Percentiles rank a stretch among this genome's conserved stretches.
Conservation (phyloP, 2,888 invertebrate species). For the Sturmia bella region DNA sequence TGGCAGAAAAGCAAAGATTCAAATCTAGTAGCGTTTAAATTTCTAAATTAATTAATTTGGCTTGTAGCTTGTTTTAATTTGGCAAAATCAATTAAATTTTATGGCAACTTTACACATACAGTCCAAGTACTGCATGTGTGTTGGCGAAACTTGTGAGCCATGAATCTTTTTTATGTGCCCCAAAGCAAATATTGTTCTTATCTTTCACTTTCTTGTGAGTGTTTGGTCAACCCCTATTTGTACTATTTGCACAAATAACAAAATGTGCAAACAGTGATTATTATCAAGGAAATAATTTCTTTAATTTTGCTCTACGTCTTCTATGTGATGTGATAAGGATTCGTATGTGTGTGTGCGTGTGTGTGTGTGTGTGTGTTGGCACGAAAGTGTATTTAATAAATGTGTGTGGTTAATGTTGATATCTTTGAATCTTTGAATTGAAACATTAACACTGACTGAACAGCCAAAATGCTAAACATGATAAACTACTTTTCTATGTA, state of each 20-base stretch:
- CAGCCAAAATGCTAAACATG: slow-evolving; percentile 58
- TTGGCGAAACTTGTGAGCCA: background rate
- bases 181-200: slow-evolving; percentile 36
- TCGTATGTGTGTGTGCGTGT: background rate
- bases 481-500: slow-evolving; percentile 63
- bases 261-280: slow-evolving; percentile 57
- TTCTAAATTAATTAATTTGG: too few species aligned
- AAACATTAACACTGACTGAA: slow-evolving; percentile 55
- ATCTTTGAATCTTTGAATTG: slow-evolving; percentile 53
- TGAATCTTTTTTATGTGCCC: background rate
- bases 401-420: slow-evolving; percentile 30
- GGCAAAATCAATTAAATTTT: too few species aligned
- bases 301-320: slow-evolving; percentile 55
- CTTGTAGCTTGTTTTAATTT: too few species aligned
- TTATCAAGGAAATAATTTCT: slow-evolving; percentile 67
- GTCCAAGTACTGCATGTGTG: too few species aligned
- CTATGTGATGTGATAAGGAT: background rate
- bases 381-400: too few species aligned
- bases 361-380: slow-evolving; percentile 6
- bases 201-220: background rate
- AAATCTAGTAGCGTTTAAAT: too few species aligned
- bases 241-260: slow-evolving; percentile 38
- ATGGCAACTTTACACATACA: too few species aligned
- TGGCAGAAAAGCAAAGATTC: too few species aligned
- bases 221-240: slow-evolving; percentile 41